Conservation (phyloP, 2,113 vertebrate species). For the Columba janthina region DNA sequence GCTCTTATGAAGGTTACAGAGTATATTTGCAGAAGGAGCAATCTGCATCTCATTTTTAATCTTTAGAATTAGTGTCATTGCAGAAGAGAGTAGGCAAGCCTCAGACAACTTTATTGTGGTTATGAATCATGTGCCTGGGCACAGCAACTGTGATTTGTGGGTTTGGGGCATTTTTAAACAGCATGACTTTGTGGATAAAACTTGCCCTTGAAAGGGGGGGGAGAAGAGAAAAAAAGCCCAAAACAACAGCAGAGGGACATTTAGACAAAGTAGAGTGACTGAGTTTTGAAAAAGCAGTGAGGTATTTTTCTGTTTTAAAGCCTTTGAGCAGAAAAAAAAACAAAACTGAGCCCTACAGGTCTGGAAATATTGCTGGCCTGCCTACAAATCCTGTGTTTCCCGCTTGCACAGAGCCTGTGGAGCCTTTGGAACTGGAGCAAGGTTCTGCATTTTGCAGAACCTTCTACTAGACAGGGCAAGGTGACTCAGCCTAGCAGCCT, state of each 20-base stretch:
- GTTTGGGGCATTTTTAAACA: neutral
- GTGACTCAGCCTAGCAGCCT: neutral
- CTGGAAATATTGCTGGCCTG: neutral
- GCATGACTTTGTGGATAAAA: neutral
- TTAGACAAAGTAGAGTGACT: neutral
- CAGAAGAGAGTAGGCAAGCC: neutral
- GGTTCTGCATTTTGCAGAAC: neutral
- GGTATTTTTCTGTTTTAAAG: neutral
- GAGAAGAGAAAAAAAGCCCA: accelerated
- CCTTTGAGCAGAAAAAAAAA: neutral
- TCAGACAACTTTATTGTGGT: neutral
- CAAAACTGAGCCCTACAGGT: neutral
- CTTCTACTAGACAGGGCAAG: neutral
- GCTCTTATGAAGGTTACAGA: neutral
- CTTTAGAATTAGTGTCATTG: neutral
- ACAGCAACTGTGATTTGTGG: neutral
- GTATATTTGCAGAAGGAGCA: neutral
- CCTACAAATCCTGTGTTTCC: neutral
- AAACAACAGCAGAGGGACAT: neutral
- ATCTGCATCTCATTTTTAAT: neutral
- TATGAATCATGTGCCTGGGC: neutral
- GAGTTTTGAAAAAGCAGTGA: neutral
- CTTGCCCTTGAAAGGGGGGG: neutral
- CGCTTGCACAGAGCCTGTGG: neutral
- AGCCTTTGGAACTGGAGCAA: neutral